Conservation (phyloP, 1,140 invertebrate genomes). For the Orchestia grillus region DNA sequence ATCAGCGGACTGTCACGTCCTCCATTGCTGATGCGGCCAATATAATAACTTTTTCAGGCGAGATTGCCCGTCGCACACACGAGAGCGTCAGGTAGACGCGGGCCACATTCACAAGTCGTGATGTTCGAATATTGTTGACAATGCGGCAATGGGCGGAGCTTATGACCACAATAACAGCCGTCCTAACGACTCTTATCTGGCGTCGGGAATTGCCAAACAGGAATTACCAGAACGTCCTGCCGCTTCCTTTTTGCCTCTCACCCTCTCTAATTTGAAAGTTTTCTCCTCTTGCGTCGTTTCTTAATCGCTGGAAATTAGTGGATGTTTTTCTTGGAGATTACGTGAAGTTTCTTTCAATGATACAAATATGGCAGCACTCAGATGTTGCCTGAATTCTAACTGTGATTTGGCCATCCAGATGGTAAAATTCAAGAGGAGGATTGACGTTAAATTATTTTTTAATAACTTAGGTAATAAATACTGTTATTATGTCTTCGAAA, state of each 20-base stretch:
- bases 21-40: background rate
- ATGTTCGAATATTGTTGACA: slow-evolving; percentile 31
- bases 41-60: background rate
- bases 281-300: background rate
- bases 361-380: background rate
- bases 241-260: background rate
- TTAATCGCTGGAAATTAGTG: background rate
- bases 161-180: slow-evolving; percentile 46
- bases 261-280: slow-evolving; percentile 16
- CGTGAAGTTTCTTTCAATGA: background rate
- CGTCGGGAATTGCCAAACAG: slow-evolving; percentile 18
- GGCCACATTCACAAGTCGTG: slow-evolving; percentile 25
- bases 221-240: slow-evolving; percentile 15
- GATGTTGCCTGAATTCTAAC: background rate
- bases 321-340: background rate
- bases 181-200: slow-evolving; percentile 40
- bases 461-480: background rate
- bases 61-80: background rate
- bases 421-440: background rate
- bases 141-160: slow-evolving; percentile 28
- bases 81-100: background rate
- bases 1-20: background rate
- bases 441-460: background rate
- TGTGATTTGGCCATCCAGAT: background rate
- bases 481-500: background rate